A percentile compares a stretch with the other conserved stretches of the same genome.
phyloP scores from a whole-genome alignment of 2,888 invertebrate genomes.

The Eupithecia vulgata region DNA sequence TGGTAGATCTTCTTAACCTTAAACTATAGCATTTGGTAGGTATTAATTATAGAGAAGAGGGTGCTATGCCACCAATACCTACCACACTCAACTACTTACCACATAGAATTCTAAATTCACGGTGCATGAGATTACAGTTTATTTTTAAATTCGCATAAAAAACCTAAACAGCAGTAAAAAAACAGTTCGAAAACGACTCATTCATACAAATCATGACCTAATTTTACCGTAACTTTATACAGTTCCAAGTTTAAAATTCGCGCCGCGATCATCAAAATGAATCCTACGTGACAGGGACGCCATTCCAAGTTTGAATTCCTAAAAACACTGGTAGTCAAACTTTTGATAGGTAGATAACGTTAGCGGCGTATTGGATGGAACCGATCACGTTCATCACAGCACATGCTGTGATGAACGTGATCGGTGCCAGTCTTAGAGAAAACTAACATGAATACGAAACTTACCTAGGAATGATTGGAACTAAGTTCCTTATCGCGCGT shows the following conservation, averaged over 20 bases:
- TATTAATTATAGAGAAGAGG: background rate
- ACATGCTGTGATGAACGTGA: no score
- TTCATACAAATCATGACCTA: slow-evolving; percentile 67
- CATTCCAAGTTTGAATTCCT: slow-evolving; percentile 49
- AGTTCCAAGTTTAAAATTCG: slow-evolving; percentile 75
- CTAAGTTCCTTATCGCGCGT: no score
- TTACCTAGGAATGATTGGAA: no score
- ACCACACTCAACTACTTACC: background rate
- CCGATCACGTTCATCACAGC: no score
- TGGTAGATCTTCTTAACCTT: no score
- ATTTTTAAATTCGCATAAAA: slow-evolving; percentile 27
- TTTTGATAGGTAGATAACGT: background rate
- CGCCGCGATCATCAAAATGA: slow-evolving; percentile 54
- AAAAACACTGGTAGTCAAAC: slow-evolving; percentile 31
- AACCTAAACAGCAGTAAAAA: slow-evolving; percentile 41
- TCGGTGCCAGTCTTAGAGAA: no score
- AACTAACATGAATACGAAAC: no score
- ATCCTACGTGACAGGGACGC: slow-evolving; percentile 58
- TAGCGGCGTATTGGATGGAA: no score
- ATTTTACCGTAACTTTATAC: slow-evolving; percentile 56
- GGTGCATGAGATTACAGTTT: background rate
- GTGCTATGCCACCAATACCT: background rate
- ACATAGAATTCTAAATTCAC: background rate
- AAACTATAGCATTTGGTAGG: background rate
- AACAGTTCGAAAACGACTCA: slow-evolving; percentile 48